Percentiles rank a stretch among this genome's conserved stretches.
phyloP scores from a whole-genome alignment of 2,888 invertebrate species.

The Chymomyza caudatula region DNA sequence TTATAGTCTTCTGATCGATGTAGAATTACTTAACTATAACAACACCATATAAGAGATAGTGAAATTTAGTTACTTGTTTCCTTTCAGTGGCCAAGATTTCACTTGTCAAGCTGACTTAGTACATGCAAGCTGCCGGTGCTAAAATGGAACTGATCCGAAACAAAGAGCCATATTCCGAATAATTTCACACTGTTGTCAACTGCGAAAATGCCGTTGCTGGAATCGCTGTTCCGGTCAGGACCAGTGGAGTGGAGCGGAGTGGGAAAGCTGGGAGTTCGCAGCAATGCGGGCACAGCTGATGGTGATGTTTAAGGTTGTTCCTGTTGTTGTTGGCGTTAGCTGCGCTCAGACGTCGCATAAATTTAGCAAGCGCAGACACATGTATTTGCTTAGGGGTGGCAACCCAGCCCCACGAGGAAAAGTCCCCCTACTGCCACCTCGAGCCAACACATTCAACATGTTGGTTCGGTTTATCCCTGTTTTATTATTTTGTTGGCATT shows the following conservation, averaged over 20 bases:
- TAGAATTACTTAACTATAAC: too few relatives aligned
- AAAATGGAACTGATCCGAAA: constrained; percentile 4
- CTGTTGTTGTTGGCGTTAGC: background rate
- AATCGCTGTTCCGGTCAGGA: background rate
- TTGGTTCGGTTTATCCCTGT: background rate
- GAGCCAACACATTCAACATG: background rate
- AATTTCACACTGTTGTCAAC: constrained; percentile 21
- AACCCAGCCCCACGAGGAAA: background rate
- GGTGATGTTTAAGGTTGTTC: background rate
- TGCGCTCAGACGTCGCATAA: background rate
- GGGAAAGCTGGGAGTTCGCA: too few relatives aligned
- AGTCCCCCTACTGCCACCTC: background rate
- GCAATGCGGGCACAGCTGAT: background rate
- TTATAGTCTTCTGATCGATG: too few relatives aligned
- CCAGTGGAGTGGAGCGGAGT: background rate
- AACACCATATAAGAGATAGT: too few relatives aligned
- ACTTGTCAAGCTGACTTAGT: background rate
- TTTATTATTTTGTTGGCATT: background rate
- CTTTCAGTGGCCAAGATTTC: background rate
- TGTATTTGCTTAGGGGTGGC: background rate
- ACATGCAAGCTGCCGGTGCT: background rate
- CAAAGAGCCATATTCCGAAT: constrained; percentile 19
- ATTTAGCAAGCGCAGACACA: background rate
- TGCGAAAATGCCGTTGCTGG: constrained; percentile 3
- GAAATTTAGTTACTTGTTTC: background rate